phyloP scores from a whole-genome alignment of 2,888 invertebrate genomes.

The Xanthia togata region DNA sequence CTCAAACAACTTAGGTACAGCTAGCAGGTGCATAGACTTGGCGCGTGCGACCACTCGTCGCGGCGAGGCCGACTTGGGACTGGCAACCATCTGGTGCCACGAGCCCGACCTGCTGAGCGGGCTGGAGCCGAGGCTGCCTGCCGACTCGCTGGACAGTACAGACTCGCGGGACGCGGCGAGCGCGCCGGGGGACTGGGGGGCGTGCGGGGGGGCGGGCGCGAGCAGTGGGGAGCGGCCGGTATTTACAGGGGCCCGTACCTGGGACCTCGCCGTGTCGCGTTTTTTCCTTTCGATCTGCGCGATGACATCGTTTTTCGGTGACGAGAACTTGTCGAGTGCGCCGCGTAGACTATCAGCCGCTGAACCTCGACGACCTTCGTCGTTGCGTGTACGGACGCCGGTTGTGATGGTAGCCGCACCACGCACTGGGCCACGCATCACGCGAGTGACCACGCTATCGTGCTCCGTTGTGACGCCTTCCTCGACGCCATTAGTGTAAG shows the following conservation, averaged over 20 bases:
- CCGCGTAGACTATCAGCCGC: constrained; percentile 86
- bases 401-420: constrained; percentile 93
- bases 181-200: constrained; percentile 72
- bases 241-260: constrained; percentile 81
- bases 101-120: constrained; percentile 93
- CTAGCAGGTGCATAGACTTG: constrained; percentile 94
- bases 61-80: constrained; percentile 84
- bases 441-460: constrained; percentile 92
- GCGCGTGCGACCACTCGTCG: constrained; percentile 89
- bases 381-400: constrained; percentile 90
- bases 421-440: constrained; percentile 94
- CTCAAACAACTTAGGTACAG: constrained; percentile 95
- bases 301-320: constrained; percentile 78
- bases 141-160: constrained; percentile 79
- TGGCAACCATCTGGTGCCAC: constrained; percentile 93
- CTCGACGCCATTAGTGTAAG: constrained; percentile 70
- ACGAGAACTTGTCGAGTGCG: constrained; percentile 89
- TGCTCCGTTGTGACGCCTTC: constrained; percentile 90
- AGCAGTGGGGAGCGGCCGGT: constrained; percentile 76
- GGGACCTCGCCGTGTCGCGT: constrained; percentile 73
- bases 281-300: constrained; percentile 77
- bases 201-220: constrained; percentile 77
- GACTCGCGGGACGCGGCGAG: constrained; percentile 83
- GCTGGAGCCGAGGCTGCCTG: constrained; percentile 76
- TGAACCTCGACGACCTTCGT: constrained; percentile 74